Conservation (phyloP, 2,113 vertebrate species). For the Dipodomys spectabilis region DNA sequence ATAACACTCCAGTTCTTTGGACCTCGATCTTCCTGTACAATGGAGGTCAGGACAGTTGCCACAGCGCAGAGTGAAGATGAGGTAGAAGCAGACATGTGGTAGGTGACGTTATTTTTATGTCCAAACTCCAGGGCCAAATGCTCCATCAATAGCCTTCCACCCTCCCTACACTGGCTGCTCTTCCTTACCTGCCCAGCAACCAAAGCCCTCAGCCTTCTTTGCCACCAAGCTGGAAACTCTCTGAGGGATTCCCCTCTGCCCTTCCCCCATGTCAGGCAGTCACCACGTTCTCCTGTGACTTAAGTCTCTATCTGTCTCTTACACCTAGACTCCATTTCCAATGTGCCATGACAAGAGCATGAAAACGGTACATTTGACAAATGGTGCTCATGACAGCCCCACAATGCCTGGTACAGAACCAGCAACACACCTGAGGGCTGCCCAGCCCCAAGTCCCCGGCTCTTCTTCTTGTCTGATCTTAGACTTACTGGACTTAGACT, state of each 20-base stretch:
- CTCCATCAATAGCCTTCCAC: neutral
- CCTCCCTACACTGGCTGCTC: no score
- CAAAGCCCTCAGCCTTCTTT: neutral
- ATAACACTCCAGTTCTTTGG: neutral
- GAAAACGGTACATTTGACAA: no score
- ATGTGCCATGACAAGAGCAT: neutral
- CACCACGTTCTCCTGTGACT: accelerated
- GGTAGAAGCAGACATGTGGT: neutral
- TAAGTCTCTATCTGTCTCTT: neutral
- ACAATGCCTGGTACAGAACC: no score
- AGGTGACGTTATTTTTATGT: accelerated
- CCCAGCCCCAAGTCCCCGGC: accelerated
- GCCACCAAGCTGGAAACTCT: neutral
- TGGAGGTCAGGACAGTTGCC: neutral
- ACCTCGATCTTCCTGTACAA: neutral
- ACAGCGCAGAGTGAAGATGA: neutral
- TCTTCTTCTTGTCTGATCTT: neutral
- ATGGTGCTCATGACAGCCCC: neutral
- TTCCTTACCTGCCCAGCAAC: neutral
- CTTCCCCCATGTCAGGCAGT: neutral
- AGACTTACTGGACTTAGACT: no score
- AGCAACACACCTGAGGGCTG: accelerated
- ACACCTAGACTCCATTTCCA: neutral
- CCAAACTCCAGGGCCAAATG: neutral
- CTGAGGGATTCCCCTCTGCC: neutral